Evolutionary conservation across 2,888 invertebrate genomes (phyloP).

Genomic region (Sphaeridia pumilis): DNA sequence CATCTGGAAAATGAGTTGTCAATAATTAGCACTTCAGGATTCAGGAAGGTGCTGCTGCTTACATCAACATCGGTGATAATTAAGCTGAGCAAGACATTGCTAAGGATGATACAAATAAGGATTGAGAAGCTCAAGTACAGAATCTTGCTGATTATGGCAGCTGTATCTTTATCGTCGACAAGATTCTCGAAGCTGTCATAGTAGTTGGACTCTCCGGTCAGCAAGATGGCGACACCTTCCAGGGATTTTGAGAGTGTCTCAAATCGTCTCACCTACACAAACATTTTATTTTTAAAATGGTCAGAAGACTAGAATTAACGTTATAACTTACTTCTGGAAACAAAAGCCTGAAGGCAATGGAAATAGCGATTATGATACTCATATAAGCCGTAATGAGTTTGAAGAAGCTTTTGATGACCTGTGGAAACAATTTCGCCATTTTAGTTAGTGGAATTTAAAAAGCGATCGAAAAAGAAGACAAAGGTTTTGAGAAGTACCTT

Average conservation of each 20-base stretch:
- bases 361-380: not conserved
- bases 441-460: too few species aligned
- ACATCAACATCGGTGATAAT: not conserved
- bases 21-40: too few species aligned
- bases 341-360: not conserved
- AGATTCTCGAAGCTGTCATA: not conserved
- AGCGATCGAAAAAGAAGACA: too few species aligned
- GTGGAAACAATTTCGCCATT: too few species aligned
- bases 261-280: not conserved
- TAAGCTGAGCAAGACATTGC: not conserved
- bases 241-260: not conserved
- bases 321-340: not conserved
- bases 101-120: not conserved
- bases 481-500: too few species aligned
- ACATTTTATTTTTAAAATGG: not conserved
- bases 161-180: not conserved
- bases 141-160: not conserved
- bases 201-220: not conserved
- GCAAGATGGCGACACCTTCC: not conserved
- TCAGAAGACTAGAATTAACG: not conserved
- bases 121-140: not conserved
- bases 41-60: not conserved
- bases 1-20: too few species aligned
- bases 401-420: not conserved
- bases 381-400: not conserved